Evolutionary conservation across 2,797 vertebrate species (phyloP).

Genomic region (Hemibagrus guttatus): DNA sequence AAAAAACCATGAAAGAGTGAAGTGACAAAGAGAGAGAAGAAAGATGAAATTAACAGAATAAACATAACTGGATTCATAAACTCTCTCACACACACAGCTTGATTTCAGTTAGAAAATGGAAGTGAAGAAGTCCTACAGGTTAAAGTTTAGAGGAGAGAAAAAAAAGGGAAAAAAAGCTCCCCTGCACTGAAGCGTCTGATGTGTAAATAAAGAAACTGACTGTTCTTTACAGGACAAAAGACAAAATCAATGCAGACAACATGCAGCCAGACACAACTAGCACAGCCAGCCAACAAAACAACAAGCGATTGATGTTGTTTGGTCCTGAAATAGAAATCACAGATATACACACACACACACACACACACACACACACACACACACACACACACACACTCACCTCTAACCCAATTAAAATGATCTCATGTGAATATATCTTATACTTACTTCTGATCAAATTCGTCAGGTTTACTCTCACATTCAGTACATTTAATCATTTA

Average conservation of each 20-base stretch:
- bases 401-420: background rate
- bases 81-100: no score
- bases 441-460: background rate
- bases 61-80: background rate
- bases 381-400: background rate
- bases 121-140: background rate
- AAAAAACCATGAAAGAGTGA: background rate
- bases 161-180: background rate
- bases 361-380: background rate
- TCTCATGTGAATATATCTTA: background rate
- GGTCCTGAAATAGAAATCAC: background rate
- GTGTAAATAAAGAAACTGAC: conserved; percentile 19
- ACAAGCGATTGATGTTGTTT: background rate
- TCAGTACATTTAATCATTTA: background rate
- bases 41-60: background rate
- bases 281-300: background rate
- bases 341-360: background rate
- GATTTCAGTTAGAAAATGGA: background rate
- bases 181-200: conserved; percentile 9
- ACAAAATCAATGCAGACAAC: conserved; percentile 29
- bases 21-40: conserved; percentile 17
- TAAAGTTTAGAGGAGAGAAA: no score
- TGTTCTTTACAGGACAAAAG: conserved; percentile 1
- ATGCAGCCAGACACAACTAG: conserved; percentile 4
- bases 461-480: background rate